A percentile compares a stretch with the other conserved stretches of the same genome.
Conservation (phyloP, 2,888 invertebrate genomes). For the Synanthedon myopaeformis region DNA sequence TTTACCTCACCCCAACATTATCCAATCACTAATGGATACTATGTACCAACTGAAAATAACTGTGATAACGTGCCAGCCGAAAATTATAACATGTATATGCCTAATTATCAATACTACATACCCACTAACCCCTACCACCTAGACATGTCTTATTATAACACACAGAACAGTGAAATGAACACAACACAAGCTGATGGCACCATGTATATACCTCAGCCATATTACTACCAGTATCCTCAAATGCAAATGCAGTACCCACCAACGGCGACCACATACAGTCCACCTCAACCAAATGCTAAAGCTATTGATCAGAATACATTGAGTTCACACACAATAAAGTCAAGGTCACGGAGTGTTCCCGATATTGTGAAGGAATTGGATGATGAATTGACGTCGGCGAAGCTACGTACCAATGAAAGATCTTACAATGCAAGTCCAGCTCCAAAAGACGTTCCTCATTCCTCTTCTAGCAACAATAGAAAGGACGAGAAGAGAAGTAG, state of each 20-base stretch:
- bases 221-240: conserved; percentile 48
- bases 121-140: conserved; percentile 33
- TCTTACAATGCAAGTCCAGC: conserved; percentile 68
- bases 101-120: conserved; percentile 52
- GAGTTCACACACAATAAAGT: conserved; percentile 36
- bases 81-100: conserved; percentile 42
- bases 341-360: conserved; percentile 75
- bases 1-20: conserved; percentile 48
- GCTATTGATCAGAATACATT: conserved; percentile 15
- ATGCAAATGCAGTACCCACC: conserved; percentile 31
- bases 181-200: conserved; percentile 21
- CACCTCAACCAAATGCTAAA: conserved; percentile 14
- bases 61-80: conserved; percentile 35
- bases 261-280: conserved; percentile 13
- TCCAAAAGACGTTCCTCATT: conserved; percentile 25
- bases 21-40: conserved; percentile 45
- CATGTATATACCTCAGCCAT: conserved; percentile 46
- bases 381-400: conserved; percentile 69
- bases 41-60: conserved; percentile 29
- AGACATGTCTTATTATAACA: conserved; percentile 31
- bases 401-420: conserved; percentile 59
- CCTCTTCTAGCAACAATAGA: conserved; percentile 26
- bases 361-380: conserved; percentile 81
- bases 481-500: conserved; percentile 30
- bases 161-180: conserved; percentile 20